Percentiles rank a stretch among this genome's conserved stretches.
Evolutionary conservation across 2,888 invertebrate genomes (phyloP).

Genomic region (Acrobasis repandana): DNA sequence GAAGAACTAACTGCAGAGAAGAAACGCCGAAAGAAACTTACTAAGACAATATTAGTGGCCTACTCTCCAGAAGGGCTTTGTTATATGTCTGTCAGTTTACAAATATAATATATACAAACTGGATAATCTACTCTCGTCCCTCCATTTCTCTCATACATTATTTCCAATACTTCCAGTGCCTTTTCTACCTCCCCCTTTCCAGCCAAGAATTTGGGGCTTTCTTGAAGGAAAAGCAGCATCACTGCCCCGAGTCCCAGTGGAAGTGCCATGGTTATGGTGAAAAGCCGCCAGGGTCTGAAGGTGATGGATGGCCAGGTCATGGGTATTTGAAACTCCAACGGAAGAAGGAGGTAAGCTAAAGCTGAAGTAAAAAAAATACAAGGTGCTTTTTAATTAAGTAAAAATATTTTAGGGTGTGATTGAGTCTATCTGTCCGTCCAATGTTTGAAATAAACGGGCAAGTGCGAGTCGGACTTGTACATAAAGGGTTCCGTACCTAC

Average conservation of each 20-base stretch:
- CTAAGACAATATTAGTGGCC: too few species aligned
- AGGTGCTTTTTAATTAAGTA: too few species aligned
- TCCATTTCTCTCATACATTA: slow-evolving; percentile 50
- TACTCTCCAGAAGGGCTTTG: too few species aligned
- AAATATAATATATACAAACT: slow-evolving; percentile 36
- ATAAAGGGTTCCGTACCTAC: too few species aligned
- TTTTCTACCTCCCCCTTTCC: slow-evolving; percentile 80
- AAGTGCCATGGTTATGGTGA: slow-evolving; percentile 70
- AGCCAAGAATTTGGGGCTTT: slow-evolving; percentile 89
- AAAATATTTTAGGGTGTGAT: too few species aligned
- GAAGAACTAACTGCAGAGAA: too few species aligned
- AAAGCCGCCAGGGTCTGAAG: slow-evolving; percentile 87
- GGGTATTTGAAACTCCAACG: slow-evolving; percentile 65
- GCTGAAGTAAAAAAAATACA: slow-evolving; percentile 58
- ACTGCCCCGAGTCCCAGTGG: slow-evolving; percentile 76
- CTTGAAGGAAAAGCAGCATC: slow-evolving; percentile 82
- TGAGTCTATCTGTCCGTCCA: too few species aligned
- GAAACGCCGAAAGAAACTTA: too few species aligned
- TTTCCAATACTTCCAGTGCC: slow-evolving; percentile 70
- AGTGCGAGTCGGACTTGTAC: too few species aligned
- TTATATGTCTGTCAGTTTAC: too few species aligned
- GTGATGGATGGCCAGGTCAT: slow-evolving; percentile 65
- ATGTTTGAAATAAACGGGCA: too few species aligned
- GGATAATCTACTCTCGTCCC: slow-evolving; percentile 47
- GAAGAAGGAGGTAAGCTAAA: slow-evolving; percentile 85